A percentile compares a stretch with the other conserved stretches of the same genome.
phyloP scores from a whole-genome alignment of 1,140 invertebrate species.

The Muscidifurax raptorellus region DNA sequence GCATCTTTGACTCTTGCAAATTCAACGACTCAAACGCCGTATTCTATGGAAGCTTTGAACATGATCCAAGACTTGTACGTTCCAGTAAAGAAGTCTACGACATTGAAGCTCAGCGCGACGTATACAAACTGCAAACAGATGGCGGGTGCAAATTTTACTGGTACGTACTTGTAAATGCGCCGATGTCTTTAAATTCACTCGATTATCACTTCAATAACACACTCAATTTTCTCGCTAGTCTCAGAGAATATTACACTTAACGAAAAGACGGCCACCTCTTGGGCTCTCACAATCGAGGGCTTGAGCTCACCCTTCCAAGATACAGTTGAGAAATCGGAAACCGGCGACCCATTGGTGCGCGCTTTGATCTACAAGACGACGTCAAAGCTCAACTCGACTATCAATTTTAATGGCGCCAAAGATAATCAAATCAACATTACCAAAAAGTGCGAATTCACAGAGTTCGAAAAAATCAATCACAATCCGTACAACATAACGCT shows the following conservation, averaged over 20 bases:
- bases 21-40: conserved; percentile 36
- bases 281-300: conserved; percentile 26
- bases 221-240: neutral
- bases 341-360: conserved; percentile 61
- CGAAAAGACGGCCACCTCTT: conserved; percentile 60
- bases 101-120: conserved; percentile 13
- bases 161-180: neutral
- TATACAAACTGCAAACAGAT: neutral
- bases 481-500: conserved; percentile 69
- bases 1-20: conserved; percentile 57
- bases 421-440: neutral
- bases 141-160: neutral
- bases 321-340: conserved; percentile 56
- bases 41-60: conserved; percentile 56
- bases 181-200: too few relatives aligned
- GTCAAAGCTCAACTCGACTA: neutral
- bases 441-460: conserved; percentile 55
- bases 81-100: neutral
- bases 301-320: conserved; percentile 37
- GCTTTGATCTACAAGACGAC: conserved; percentile 56
- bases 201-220: too few relatives aligned
- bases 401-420: neutral
- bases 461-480: conserved; percentile 68
- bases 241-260: neutral
- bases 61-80: conserved; percentile 67